Conservation (phyloP, 2,888 invertebrate genomes). For the Perdita meconis region DNA sequence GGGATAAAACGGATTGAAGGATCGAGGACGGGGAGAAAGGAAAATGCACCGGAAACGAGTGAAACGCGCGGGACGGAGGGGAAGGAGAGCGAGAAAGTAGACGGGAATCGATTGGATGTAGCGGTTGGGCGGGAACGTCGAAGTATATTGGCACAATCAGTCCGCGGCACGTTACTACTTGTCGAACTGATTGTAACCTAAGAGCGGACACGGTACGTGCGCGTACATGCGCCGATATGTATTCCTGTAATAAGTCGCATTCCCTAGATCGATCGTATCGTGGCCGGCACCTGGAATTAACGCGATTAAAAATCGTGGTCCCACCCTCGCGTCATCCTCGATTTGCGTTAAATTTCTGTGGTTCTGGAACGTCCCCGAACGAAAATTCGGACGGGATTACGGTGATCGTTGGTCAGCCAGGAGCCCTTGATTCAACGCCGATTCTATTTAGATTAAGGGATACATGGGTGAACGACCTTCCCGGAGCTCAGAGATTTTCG, state of each 20-base stretch:
- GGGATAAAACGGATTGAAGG: not conserved
- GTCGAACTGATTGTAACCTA: conserved; percentile 70
- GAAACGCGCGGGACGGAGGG: not conserved
- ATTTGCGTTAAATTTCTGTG: conserved; percentile 19
- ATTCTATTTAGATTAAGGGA: conserved; percentile 59
- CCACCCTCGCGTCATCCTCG: not conserved
- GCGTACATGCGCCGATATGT: conserved; percentile 13
- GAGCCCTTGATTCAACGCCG: conserved; percentile 50
- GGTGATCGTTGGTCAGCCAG: not conserved
- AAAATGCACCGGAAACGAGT: conserved; percentile 12
- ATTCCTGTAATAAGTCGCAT: conserved; percentile 54
- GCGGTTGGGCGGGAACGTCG: conserved; percentile 48
- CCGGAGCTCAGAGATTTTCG: conserved; percentile 25
- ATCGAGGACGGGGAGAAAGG: not conserved
- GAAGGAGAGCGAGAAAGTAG: not conserved
- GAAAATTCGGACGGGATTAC: conserved; percentile 30
- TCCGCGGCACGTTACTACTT: conserved; percentile 69
- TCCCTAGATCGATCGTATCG: conserved; percentile 21
- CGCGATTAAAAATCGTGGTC: conserved; percentile 54
- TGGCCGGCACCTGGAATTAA: conserved; percentile 48
- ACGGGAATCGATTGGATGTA: conserved; percentile 55
- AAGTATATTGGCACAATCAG: conserved; percentile 76
- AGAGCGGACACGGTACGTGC: conserved; percentile 46
- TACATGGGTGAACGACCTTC: conserved; percentile 48
- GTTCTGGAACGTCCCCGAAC: not conserved